Evolutionary conservation across 2,888 invertebrate species (phyloP).

Genomic region (Auanema sp.): DNA sequence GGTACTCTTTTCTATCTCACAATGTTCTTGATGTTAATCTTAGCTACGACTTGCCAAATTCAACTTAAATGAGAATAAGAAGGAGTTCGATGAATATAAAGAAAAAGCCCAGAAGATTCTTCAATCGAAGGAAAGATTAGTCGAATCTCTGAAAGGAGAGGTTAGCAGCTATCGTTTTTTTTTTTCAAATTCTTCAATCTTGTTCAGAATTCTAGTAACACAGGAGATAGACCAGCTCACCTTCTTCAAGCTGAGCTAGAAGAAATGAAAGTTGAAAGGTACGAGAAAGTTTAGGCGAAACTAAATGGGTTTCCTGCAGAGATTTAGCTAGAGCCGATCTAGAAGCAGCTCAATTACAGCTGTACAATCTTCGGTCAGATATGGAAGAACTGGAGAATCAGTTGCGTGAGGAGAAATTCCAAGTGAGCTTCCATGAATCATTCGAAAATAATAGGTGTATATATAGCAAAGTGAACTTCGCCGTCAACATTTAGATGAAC

Average conservation of each 20-base stretch:
- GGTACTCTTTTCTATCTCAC: slow-evolving; percentile 7
- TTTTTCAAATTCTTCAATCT: slow-evolving; percentile 13
- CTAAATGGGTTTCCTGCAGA: slow-evolving; percentile 51
- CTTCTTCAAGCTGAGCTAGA: slow-evolving; percentile 69
- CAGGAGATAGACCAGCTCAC: slow-evolving; percentile 32
- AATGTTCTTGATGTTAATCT: slow-evolving; percentile 4
- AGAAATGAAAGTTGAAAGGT: slow-evolving; percentile 68
- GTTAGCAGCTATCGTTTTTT: slow-evolving; percentile 12
- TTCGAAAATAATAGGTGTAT: neutral
- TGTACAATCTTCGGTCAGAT: slow-evolving; percentile 65
- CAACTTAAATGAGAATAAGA: slow-evolving; percentile 66
- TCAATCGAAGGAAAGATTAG: slow-evolving; percentile 76
- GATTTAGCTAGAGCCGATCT: slow-evolving; percentile 72
- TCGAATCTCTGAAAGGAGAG: slow-evolving; percentile 69
- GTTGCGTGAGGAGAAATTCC: slow-evolving; percentile 23
- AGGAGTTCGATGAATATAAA: slow-evolving; percentile 77
- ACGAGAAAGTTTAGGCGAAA: neutral
- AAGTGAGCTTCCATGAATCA: slow-evolving; percentile 4
- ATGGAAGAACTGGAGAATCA: slow-evolving; percentile 63
- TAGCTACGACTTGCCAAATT: slow-evolving; percentile 66
- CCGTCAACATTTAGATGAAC: slow-evolving; percentile 29
- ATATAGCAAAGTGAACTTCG: slow-evolving; percentile 21
- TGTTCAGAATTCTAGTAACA: slow-evolving; percentile 32
- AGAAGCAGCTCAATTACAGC: slow-evolving; percentile 66
- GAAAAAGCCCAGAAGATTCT: slow-evolving; percentile 79